Evolutionary conservation across 1,140 invertebrate genomes (phyloP), one percentile per base, ranked within the genome.

Genomic region (Cydia splendana): DNA sequence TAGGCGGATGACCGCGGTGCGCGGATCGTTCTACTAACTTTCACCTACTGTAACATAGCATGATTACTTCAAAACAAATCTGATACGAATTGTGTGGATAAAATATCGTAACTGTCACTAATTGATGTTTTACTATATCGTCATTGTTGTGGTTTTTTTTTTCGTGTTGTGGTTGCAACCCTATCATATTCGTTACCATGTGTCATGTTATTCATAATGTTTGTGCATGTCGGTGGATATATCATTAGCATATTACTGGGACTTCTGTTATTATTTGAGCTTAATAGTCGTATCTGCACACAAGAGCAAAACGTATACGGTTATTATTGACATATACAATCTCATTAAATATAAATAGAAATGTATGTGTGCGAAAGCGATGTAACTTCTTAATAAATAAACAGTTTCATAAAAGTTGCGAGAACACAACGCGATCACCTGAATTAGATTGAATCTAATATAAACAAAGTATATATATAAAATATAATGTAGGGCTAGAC

Each of bases 1-100:
- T 84, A 82, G 80, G 83, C 85, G 82, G 82, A 85, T 85, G 82
- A 82, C 85, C 82, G 81, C 79, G 75, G 69, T 75, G 78, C 77
- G 76, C 77, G 80, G 75, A 78, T 79, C 79, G 76, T 53, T 62
- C 75, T 75, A 71, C 77, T 75, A 77, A 87, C 85, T 87, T 87
- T 87, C 85, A 84, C 84, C 80, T 81, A 71, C 80, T 62, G 57
- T 62, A 62, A 62, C 57, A 62, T 24, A 77, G 75, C 75, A 79
- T 77, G 75, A 57, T 81, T 82, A 77, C 80, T 78, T 80, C 79
- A 78, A 85, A 82, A 84, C 78, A 81, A 79, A 80, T 80, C 78
- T 77, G 20, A 24, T 45, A 13, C 12, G 34, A 71, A 71, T 20
- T 10, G 67, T 71, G 34, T 71, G 38, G 15, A 24, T 75, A 34